Conservation (phyloP, 2,113 vertebrate genomes). For the Uria lomvia region DNA sequence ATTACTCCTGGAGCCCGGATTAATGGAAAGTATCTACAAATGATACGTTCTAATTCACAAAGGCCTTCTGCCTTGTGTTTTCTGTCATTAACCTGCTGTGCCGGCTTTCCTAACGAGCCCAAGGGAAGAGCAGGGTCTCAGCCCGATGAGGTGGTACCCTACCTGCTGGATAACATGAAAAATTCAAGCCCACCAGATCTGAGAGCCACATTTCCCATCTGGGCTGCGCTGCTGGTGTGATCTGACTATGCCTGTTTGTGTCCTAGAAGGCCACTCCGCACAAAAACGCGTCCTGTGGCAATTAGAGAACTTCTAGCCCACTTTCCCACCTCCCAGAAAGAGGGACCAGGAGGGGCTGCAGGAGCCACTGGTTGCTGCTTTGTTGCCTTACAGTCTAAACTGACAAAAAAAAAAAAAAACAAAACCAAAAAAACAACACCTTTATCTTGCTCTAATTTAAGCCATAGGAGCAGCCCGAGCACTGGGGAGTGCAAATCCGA, state of each 20-base stretch:
- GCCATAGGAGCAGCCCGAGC: background rate
- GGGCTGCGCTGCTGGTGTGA: background rate
- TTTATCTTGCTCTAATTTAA: background rate
- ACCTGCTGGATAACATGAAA: rapidly evolving
- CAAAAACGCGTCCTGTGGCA: background rate
- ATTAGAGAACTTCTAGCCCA: background rate
- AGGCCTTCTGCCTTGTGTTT: background rate
- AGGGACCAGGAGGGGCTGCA: background rate
- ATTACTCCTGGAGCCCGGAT: background rate
- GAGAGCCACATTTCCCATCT: background rate
- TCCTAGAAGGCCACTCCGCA: background rate
- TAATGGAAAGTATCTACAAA: background rate
- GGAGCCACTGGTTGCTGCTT: background rate
- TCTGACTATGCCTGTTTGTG: background rate
- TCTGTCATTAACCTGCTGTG: background rate
- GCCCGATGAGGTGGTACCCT: background rate
- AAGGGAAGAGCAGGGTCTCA: rapidly evolving
- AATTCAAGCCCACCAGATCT: background rate
- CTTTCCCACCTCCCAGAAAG: background rate
- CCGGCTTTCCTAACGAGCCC: background rate
- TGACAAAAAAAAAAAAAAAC: background rate
- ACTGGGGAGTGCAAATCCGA: background rate
- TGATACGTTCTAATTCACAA: background rate
- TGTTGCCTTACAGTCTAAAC: background rate
- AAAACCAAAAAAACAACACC: background rate